Percentiles rank a stretch among this genome's conserved stretches.
Evolutionary conservation across 2,113 vertebrate species (phyloP).

Genomic region (Uria lomvia): DNA sequence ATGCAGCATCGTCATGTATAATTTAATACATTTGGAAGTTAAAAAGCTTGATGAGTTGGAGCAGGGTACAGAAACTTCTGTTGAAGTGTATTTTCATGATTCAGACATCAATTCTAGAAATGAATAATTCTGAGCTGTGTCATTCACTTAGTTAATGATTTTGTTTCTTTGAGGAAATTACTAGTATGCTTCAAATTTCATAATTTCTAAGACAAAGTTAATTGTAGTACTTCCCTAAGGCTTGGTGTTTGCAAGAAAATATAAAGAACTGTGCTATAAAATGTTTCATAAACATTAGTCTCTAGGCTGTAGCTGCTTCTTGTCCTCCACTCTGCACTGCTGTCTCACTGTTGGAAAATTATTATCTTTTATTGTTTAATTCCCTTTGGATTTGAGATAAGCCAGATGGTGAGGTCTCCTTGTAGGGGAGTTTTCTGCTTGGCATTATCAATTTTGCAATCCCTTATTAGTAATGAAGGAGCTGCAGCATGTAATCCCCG

Average conservation of each 20-base stretch:
- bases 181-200: background rate
- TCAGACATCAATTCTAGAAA: background rate
- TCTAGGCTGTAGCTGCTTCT: background rate
- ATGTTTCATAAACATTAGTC: background rate
- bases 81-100: background rate
- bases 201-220: background rate
- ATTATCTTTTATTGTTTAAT: conserved; percentile 43
- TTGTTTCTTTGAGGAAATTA: background rate
- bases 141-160: background rate
- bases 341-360: conserved; percentile 23
- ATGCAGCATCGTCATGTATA: rapidly evolving
- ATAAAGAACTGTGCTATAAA: background rate
- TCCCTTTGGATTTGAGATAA: conserved; percentile 27
- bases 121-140: background rate
- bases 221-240: background rate
- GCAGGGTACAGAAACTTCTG: background rate
- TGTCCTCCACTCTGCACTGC: background rate
- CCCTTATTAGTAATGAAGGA: background rate
- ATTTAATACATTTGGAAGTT: background rate
- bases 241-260: background rate
- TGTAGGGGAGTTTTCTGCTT: conserved; percentile 18
- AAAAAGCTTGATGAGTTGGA: background rate
- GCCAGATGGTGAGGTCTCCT: conserved; percentile 40
- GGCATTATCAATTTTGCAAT: conserved; percentile 28
- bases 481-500: background rate